A percentile compares a stretch with the other conserved stretches of the same genome.
phyloP scores from a whole-genome alignment of 2,797 vertebrate species.

The Etheostoma nigrum region DNA sequence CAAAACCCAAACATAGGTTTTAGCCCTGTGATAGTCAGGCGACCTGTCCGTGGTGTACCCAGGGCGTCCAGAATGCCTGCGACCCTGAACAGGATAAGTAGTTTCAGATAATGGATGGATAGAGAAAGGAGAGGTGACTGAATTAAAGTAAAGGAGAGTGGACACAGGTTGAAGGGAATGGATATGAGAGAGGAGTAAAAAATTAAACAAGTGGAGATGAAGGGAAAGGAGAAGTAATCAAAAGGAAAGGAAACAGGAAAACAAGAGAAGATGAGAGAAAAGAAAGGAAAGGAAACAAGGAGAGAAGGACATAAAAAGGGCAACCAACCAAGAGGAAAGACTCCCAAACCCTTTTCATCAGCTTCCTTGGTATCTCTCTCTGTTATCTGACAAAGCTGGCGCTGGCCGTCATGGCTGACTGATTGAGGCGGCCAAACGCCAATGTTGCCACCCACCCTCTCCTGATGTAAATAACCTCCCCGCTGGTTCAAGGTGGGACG shows the following conservation, averaged over 20 bases:
- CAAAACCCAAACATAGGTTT: no score
- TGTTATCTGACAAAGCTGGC: slow-evolving; percentile 59
- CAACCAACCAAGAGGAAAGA: slow-evolving; percentile 5
- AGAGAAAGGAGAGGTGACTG: no score
- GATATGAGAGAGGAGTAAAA: background rate
- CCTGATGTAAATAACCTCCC: slow-evolving; percentile 84
- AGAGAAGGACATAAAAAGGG: background rate
- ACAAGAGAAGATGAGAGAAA: background rate
- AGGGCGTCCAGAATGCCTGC: no score
- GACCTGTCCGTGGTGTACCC: no score
- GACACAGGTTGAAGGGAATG: background rate
- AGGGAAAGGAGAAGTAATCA: background rate
- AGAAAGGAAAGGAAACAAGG: background rate
- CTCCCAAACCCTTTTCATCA: slow-evolving; percentile 18
- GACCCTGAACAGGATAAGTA: no score
- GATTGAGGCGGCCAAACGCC: slow-evolving; percentile 71
- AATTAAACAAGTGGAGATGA: background rate
- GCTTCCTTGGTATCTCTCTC: slow-evolving; percentile 21
- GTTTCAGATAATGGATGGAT: no score
- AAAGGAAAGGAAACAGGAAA: background rate
- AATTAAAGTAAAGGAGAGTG: background rate
- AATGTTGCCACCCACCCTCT: slow-evolving; percentile 17
- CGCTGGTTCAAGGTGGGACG: slow-evolving; percentile 80
- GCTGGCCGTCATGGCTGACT: slow-evolving; percentile 72
- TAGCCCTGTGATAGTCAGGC: no score